These are phyloP conservation scores for Graphium colonna DNA, from an alignment of 2,888 invertebrate species.

Conservation along the genomic window DNA sequence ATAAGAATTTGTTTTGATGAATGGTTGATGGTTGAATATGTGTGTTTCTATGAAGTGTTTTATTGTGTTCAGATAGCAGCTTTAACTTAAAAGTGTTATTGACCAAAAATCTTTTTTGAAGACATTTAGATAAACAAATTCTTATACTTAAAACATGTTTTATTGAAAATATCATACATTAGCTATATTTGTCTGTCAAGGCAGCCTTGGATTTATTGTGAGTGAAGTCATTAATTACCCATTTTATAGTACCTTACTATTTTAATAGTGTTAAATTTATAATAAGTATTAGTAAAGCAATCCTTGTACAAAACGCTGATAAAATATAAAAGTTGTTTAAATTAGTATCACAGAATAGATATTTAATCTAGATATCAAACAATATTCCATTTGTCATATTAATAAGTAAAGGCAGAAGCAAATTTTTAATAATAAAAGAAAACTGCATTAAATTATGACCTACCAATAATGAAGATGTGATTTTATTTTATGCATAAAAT, in stretches of 20 bases:
- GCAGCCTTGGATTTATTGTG: constrained; percentile 14
- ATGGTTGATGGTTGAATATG: not conserved
- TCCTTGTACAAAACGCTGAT: constrained; percentile 70
- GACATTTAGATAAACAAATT: constrained; percentile 19
- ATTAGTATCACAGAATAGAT: constrained; percentile 74
- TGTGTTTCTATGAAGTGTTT: not conserved
- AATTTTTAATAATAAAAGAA: constrained; percentile 74
- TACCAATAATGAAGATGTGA: constrained; percentile 68
- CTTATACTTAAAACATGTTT: constrained; percentile 13
- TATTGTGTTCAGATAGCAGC: constrained; percentile 4
- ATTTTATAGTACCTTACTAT: constrained; percentile 52
- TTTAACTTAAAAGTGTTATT: constrained; percentile 19
- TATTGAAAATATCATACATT: not conserved
- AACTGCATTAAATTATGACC: constrained; percentile 80
- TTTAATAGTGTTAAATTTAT: constrained; percentile 43
- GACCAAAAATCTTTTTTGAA: constrained; percentile 24
- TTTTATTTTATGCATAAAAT: constrained; percentile 50
- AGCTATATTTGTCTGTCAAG: constrained; percentile 3
- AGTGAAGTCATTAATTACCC: constrained; percentile 17
- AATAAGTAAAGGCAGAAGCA: constrained; percentile 76
- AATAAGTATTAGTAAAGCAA: constrained; percentile 53
- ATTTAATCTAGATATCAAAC: constrained; percentile 76
- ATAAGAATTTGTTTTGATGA: constrained; percentile 7
- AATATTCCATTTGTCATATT: constrained; percentile 80
- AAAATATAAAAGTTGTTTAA: constrained; percentile 80